Evolutionary conservation across 1,140 invertebrate genomes (phyloP), one percentile per base, ranked within the genome.

Genomic region (Drosophila sp.): DNA sequence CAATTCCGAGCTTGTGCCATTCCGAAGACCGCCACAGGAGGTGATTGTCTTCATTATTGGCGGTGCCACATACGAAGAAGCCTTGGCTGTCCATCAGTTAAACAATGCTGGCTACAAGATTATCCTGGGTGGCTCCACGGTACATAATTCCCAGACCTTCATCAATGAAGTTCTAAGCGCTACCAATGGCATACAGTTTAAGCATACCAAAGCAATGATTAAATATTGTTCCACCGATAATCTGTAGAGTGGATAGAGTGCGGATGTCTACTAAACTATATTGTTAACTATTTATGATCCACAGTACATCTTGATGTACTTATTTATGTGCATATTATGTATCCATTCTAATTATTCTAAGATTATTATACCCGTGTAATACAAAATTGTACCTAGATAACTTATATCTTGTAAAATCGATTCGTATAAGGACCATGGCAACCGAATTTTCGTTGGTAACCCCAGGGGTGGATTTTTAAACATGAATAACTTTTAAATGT

Each of bases 51-150:
- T 99, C 90, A 96, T 99, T 23, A 95, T 99, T 72, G 99, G 99
- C 25, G 99, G 99, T n/a, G 94, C 96, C 23, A 99, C 99, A 0
- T 99, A 98, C 90, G 99, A 99, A 92, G 99, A 99, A 93, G 96
- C 98, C 2, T 91, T 97, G 3, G 94, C 95, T 55, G 96, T 99
- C 5, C 95, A 99, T 92, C 95, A 96, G 91, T 93, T 98, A 68
- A 97, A 99, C 93, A 94, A 96, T 93, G 93, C 93, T 76, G 96
- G 95, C 4, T 95, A 96, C 38, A 94, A 95, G 81, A 95, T 99
- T 32, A 93, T 99, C 63, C 93, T 99, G 0, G 98, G 98, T 32
- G 97, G 97, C 41, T 98, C 98, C 4, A 96, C 95, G 0, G 94
- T 99, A 33, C 98, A 99, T 90, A 99, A 99, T 92, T 97, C 96